phyloP scores from a whole-genome alignment of 2,113 vertebrate genomes.

The Channa maculata region DNA sequence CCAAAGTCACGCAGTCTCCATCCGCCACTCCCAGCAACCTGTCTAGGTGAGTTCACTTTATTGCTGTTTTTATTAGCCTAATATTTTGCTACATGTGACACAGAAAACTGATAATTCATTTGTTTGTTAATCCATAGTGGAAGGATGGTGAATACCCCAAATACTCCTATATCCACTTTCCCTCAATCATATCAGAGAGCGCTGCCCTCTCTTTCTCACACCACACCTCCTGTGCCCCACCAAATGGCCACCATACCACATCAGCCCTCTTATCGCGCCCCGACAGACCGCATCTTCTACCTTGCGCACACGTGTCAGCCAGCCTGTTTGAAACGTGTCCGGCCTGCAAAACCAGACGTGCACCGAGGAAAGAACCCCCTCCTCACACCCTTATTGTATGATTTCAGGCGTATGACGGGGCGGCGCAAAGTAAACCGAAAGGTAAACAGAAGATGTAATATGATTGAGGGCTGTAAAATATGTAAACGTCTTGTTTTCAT shows the following conservation, averaged over 20 bases:
- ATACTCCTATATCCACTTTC: background rate
- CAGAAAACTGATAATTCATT: background rate
- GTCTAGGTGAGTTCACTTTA: slow-evolving; percentile 62
- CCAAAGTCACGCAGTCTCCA: slow-evolving; percentile 73
- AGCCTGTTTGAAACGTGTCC: slow-evolving; percentile 88
- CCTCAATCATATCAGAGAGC: slow-evolving; percentile 42
- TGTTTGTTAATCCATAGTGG: slow-evolving; percentile 29
- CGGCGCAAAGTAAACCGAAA: slow-evolving; percentile 94
- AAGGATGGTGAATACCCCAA: slow-evolving; percentile 14
- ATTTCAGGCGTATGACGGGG: slow-evolving; percentile 95
- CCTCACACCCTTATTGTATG: slow-evolving; percentile 92
- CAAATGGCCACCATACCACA: slow-evolving; percentile 85
- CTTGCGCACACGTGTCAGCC: slow-evolving; percentile 89
- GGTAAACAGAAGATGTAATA: slow-evolving; percentile 53
- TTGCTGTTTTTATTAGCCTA: background rate
- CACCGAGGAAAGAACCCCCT: slow-evolving; percentile 93
- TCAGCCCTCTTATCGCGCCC: slow-evolving; percentile 91
- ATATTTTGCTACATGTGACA: background rate
- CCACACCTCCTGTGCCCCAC: slow-evolving; percentile 46
- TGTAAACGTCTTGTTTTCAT: too few relatives aligned
- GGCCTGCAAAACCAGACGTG: slow-evolving; percentile 80
- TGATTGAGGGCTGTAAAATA: background rate
- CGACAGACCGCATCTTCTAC: slow-evolving; percentile 94
- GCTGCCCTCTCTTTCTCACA: slow-evolving; percentile 6
- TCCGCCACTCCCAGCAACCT: slow-evolving; percentile 41